These are phyloP conservation scores for Ormyrus labotus DNA, from an alignment of 2,888 invertebrate genomes.

Conservation along the genomic window DNA sequence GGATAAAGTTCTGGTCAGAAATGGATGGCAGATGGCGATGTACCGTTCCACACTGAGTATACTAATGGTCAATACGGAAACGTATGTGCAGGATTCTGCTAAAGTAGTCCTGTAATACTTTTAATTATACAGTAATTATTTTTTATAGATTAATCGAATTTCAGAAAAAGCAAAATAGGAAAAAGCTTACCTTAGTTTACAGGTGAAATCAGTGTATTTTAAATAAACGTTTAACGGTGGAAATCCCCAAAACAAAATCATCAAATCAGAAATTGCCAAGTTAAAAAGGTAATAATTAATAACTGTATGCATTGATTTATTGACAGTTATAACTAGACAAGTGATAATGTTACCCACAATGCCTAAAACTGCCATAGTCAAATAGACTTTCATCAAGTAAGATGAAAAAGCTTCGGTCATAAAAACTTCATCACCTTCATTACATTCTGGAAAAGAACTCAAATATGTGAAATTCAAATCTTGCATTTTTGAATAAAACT, in stretches of 20 bases:
- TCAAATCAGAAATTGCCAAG: not conserved
- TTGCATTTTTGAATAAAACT: too few relatives aligned
- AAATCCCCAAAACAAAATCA: not conserved
- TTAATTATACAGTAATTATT: too few relatives aligned
- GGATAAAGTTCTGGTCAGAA: constrained; percentile 84
- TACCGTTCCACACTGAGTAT: constrained; percentile 92
- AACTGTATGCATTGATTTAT: constrained; percentile 12
- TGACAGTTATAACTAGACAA: not conserved
- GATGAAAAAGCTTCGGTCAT: not conserved
- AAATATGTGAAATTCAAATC: too few relatives aligned
- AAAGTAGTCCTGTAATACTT: not conserved
- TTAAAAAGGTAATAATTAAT: constrained; percentile 7
- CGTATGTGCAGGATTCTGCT: constrained; percentile 85
- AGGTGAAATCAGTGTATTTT: not conserved
- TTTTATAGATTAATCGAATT: too few relatives aligned
- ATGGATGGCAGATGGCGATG: constrained; percentile 91
- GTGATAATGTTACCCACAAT: not conserved
- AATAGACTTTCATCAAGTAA: not conserved
- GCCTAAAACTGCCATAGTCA: not conserved
- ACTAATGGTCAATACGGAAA: constrained; percentile 90
- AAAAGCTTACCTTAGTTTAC: too few relatives aligned
- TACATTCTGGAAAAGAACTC: too few relatives aligned
- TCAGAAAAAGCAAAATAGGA: too few relatives aligned
- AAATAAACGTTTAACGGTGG: constrained; percentile 12
- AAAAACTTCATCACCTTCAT: too few relatives aligned